A percentile compares a stretch with the other conserved stretches of the same genome.
phyloP scores from a whole-genome alignment of 2,797 vertebrate species.

The Danio choprae region DNA sequence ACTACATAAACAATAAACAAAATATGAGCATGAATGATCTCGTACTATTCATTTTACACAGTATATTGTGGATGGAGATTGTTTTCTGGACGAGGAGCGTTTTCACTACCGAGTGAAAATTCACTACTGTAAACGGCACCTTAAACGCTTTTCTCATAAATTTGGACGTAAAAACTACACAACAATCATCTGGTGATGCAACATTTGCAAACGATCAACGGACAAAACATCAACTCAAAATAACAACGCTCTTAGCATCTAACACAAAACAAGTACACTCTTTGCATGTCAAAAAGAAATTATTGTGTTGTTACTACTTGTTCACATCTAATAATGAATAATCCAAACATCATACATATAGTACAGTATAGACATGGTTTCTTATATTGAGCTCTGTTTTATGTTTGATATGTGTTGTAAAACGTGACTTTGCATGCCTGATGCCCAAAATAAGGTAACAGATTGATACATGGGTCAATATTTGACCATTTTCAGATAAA shows the following conservation, averaged over 20 bases:
- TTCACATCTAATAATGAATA: conserved; percentile 2
- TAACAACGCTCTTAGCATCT: background rate
- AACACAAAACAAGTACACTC: conserved; percentile 32
- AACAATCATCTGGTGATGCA: conserved; percentile 10
- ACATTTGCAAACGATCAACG: background rate
- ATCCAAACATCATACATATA: conserved; percentile 35
- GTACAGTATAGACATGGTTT: background rate
- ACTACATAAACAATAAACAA: too few species aligned
- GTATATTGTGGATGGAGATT: too few species aligned
- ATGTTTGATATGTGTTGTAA: conserved; percentile 7
- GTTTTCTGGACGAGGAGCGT: too few species aligned
- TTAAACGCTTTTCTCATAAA: background rate
- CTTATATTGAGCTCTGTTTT: conserved; percentile 6
- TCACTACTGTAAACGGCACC: too few species aligned
- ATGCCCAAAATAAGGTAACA: background rate
- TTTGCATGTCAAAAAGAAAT: conserved; percentile 46
- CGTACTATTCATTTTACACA: too few species aligned
- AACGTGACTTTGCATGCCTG: conserved; percentile 8
- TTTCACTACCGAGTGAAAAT: too few species aligned
- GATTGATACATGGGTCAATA: background rate
- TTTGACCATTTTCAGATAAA: background rate
- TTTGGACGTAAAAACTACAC: background rate
- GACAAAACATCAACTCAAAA: conserved; percentile 25
- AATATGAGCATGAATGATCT: too few species aligned
- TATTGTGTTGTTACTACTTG: conserved; percentile 24